These are phyloP conservation scores for Philereme vetulata DNA, from an alignment of 2,888 invertebrate species.

Conservation along the genomic window DNA sequence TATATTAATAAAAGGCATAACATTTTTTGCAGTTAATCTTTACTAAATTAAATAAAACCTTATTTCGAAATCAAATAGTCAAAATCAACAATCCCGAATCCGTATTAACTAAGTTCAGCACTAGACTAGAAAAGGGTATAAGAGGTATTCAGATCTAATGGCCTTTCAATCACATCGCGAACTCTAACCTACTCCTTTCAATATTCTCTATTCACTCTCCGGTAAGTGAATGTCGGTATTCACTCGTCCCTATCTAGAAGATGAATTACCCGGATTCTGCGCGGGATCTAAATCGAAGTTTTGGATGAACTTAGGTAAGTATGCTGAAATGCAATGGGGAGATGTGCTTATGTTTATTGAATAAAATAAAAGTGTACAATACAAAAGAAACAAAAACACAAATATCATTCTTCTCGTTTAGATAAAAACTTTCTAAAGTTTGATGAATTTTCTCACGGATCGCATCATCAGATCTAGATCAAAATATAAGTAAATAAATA, in stretches of 20 bases:
- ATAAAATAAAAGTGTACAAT: too few relatives aligned
- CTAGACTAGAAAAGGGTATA: slow-evolving; percentile 24
- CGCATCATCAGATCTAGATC: too few relatives aligned
- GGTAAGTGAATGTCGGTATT: slow-evolving; percentile 37
- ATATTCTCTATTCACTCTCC: slow-evolving; percentile 35
- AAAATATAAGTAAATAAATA: too few relatives aligned
- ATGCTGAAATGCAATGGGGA: background rate
- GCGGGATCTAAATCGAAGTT: slow-evolving; percentile 24
- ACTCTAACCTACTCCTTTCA: slow-evolving; percentile 34
- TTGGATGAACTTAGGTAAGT: slow-evolving; percentile 3
- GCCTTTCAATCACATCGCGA: slow-evolving; percentile 39
- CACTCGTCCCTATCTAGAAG: slow-evolving; percentile 34
- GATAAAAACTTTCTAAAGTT: too few relatives aligned
- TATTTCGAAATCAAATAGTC: too few relatives aligned
- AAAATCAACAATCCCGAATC: background rate
- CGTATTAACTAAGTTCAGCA: slow-evolving; percentile 2
- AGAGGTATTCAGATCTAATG: slow-evolving; percentile 31
- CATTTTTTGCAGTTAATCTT: too few relatives aligned
- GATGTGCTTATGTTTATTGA: too few relatives aligned
- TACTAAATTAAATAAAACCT: too few relatives aligned
- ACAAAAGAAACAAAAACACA: too few relatives aligned
- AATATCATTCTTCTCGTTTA: too few relatives aligned
- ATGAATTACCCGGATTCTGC: slow-evolving; percentile 33
- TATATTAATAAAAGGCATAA: too few relatives aligned
- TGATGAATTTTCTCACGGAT: too few relatives aligned